A percentile compares a stretch with the other conserved stretches of the same genome.
phyloP scores from a whole-genome alignment of 2,888 invertebrate genomes.

The Iphiclides podalirius region DNA sequence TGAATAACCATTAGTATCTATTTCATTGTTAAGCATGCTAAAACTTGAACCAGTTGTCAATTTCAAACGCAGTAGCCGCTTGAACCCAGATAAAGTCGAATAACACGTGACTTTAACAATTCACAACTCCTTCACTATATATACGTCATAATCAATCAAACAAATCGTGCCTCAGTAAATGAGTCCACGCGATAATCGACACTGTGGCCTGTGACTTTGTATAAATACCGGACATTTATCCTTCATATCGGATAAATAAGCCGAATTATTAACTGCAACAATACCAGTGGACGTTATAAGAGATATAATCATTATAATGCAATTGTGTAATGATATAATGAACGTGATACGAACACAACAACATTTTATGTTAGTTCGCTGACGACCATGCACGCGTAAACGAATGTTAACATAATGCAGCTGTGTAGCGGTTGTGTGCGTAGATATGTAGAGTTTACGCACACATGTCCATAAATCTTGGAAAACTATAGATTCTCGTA shows the following conservation, averaged over 20 bases:
- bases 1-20: too few species aligned
- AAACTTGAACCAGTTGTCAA: background rate
- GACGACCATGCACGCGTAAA: background rate
- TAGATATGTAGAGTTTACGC: background rate
- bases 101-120: constrained; percentile 10
- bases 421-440: background rate
- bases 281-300: background rate
- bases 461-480: constrained; percentile 21
- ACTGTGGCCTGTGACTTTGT: background rate
- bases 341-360: background rate
- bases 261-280: background rate
- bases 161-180: constrained; percentile 11
- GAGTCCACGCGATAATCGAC: constrained; percentile 7
- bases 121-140: constrained; percentile 3
- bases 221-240: background rate
- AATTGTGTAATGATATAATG: background rate
- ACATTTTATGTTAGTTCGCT: background rate
- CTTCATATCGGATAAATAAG: background rate
- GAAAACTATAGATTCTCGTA: constrained; percentile 44
- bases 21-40: background rate
- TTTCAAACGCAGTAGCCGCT: background rate
- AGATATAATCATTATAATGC: background rate
- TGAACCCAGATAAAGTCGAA: background rate
- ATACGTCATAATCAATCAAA: constrained; percentile 4
- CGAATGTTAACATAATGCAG: background rate